These are phyloP conservation scores for Zaprionus camerounensis DNA, from an alignment of 1,140 invertebrate genomes.

Conservation along the genomic window DNA sequence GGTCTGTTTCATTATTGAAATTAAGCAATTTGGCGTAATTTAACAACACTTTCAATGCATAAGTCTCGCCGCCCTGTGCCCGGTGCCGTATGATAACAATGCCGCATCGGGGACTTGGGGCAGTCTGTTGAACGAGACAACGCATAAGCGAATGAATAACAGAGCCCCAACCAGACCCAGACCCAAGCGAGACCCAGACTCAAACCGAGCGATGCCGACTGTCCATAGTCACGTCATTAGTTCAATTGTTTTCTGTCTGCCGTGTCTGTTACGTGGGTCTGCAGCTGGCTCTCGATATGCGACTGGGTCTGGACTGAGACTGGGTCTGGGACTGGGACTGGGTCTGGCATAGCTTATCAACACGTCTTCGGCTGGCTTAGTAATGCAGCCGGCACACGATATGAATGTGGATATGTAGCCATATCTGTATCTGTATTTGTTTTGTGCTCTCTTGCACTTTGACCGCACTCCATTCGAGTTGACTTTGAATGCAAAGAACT, in stretches of 20 bases:
- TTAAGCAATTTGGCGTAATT: slow-evolving; percentile 83
- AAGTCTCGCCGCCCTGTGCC: slow-evolving; percentile 60
- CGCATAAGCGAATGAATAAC: slow-evolving; percentile 3
- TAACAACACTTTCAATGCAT: slow-evolving; percentile 82
- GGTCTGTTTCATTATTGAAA: slow-evolving; percentile 78
- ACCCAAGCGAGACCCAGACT: neutral
- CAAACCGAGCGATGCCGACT: slow-evolving; percentile 44
- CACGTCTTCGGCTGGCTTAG: slow-evolving; percentile 67
- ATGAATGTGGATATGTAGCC: slow-evolving; percentile 30
- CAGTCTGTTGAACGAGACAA: slow-evolving; percentile 22
- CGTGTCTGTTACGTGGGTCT: slow-evolving; percentile 35
- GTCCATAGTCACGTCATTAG: slow-evolving; percentile 80
- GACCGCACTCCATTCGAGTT: neutral
- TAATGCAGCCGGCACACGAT: slow-evolving; percentile 63
- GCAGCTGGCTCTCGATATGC: slow-evolving; percentile 10
- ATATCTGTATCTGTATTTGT: neutral
- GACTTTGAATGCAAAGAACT: neutral
- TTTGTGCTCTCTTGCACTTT: neutral
- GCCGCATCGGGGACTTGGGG: slow-evolving; percentile 26
- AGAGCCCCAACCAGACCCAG: neutral
- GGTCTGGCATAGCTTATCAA: slow-evolving; percentile 54
- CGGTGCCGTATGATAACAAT: slow-evolving; percentile 70
- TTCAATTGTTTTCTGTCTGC: slow-evolving; percentile 72
- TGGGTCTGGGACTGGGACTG: neutral
- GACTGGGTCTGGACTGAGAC: slow-evolving; percentile 16